These are phyloP conservation scores for Salmo trutta DNA, from an alignment of 2,797 vertebrate species.

Conservation along the genomic window DNA sequence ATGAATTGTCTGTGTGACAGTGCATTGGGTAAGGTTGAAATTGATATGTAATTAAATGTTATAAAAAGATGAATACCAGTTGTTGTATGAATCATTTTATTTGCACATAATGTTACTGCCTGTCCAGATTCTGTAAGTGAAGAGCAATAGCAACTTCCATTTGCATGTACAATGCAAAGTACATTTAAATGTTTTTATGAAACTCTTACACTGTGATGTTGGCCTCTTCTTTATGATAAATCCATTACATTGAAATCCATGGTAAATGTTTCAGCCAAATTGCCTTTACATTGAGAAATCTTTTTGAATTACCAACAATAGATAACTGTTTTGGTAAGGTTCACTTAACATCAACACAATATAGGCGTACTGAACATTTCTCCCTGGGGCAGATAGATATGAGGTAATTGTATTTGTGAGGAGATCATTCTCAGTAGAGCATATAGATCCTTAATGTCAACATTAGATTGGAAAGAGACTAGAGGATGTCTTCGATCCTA, in stretches of 20 bases:
- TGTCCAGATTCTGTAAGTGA: constrained; percentile 29
- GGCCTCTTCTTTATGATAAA: constrained; percentile 22
- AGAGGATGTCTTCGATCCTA: not conserved
- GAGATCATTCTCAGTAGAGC: constrained; percentile 26
- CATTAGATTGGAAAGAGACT: not conserved
- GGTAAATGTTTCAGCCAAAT: constrained; percentile 13
- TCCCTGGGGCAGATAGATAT: constrained; percentile 8
- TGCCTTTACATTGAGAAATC: constrained; percentile 7
- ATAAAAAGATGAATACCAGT: too few relatives aligned
- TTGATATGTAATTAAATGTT: not conserved
- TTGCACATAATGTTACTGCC: constrained; percentile 37
- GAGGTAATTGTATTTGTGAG: constrained; percentile 18
- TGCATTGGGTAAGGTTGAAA: not conserved
- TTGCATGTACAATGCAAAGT: constrained; percentile 44
- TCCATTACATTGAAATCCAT: constrained; percentile 6
- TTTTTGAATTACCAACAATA: constrained; percentile 14
- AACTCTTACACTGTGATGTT: constrained; percentile 9
- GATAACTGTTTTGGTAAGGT: constrained; percentile 23
- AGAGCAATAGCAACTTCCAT: constrained; percentile 19
- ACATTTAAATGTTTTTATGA: constrained; percentile 31
- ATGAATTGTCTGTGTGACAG: too few relatives aligned
- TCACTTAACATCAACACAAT: constrained; percentile 24
- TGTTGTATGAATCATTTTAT: not conserved
- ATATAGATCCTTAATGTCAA: constrained; percentile 13
- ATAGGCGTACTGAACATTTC: constrained; percentile 10